Percentiles rank a stretch among this genome's conserved stretches.
Evolutionary conservation across 2,888 invertebrate genomes (phyloP).

Genomic region (Cataglyphis livida): DNA sequence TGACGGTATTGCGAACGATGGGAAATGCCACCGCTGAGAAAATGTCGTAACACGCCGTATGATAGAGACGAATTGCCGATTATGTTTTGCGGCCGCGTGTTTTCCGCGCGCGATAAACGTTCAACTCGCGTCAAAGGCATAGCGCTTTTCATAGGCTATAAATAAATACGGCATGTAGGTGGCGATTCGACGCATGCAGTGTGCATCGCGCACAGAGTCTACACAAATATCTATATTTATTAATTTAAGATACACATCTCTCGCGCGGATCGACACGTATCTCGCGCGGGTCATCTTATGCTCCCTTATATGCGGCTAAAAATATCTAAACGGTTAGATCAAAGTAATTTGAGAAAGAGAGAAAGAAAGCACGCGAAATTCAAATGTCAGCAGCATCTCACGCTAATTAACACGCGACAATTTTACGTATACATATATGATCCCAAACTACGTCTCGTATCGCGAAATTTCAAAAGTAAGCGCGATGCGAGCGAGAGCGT

Average conservation of each 20-base stretch:
- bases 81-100: constrained; percentile 16
- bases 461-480: constrained; percentile 28
- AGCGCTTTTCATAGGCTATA: constrained; percentile 35
- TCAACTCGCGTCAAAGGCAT: constrained; percentile 12
- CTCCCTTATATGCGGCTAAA: constrained; percentile 1
- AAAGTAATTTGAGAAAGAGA: background rate
- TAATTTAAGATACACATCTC: constrained; percentile 26
- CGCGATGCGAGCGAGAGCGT: background rate
- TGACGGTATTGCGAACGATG: background rate
- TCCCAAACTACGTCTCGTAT: background rate
- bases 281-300: background rate
- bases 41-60: constrained; percentile 6
- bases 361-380: background rate
- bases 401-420: constrained; percentile 4
- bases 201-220: constrained; percentile 6
- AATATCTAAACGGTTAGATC: constrained; percentile 14
- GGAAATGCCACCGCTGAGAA: constrained; percentile 1
- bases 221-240: constrained; percentile 35
- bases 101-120: constrained; percentile 29
- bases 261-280: background rate
- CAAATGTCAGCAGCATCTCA: background rate
- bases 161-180: constrained; percentile 40
- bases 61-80: constrained; percentile 24
- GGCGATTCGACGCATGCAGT: constrained; percentile 1
- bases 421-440: background rate